Conservation (phyloP, 2,888 invertebrate species). For the Nipponacmea schrenckii region DNA sequence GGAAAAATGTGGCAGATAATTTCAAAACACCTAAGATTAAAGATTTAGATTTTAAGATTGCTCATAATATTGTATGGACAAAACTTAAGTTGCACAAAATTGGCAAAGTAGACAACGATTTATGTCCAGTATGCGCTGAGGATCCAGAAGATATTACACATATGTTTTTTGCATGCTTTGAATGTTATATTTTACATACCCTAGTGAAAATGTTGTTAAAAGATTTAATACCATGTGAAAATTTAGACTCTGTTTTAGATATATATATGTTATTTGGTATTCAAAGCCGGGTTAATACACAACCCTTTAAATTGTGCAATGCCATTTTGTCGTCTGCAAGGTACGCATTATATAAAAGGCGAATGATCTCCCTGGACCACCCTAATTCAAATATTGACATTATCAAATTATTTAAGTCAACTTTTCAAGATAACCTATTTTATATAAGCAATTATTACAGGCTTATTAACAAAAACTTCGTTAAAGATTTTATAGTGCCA, state of each 20-base stretch:
- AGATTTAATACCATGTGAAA: too few species aligned
- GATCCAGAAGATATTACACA: not conserved
- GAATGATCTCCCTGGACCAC: not conserved
- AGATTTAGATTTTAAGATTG: not conserved
- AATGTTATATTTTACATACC: not conserved
- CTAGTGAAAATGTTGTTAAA: too few species aligned
- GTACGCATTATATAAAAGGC: not conserved
- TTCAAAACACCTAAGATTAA: not conserved
- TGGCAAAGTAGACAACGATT: not conserved
- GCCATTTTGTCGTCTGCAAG: not conserved
- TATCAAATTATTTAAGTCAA: not conserved
- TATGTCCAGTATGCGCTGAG: not conserved
- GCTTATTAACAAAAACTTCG: not conserved
- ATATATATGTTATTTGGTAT: not conserved
- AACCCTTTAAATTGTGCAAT: not conserved
- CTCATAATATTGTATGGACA: not conserved
- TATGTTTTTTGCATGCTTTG: not conserved
- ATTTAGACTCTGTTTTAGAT: too few species aligned
- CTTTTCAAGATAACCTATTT: not conserved
- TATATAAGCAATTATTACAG: not conserved
- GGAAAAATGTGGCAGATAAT: not conserved
- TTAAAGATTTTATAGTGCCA: not conserved
- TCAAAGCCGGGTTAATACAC: not conserved
- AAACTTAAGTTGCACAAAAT: not conserved
- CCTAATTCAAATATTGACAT: not conserved